Evolutionary conservation across 2,888 invertebrate species (phyloP).

Genomic region (Copidosoma aretas): DNA sequence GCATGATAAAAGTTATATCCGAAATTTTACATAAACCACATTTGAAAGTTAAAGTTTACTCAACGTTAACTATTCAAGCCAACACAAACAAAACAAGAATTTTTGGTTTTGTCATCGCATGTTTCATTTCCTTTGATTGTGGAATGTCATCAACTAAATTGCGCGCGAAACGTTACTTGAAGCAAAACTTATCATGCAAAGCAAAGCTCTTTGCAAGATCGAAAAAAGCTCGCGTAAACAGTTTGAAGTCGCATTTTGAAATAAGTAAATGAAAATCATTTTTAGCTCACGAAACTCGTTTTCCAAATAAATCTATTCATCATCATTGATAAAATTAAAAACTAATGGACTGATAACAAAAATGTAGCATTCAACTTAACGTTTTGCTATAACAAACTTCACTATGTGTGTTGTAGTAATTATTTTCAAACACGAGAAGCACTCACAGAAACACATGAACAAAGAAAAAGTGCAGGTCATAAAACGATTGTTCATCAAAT

Average conservation of each 20-base stretch:
- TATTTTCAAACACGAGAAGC: constrained; percentile 39
- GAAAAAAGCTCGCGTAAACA: constrained; percentile 34
- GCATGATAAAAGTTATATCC: constrained; percentile 32
- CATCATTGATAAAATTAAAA: constrained; percentile 27
- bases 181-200: constrained; percentile 23
- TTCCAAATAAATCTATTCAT: constrained; percentile 19
- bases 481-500: constrained; percentile 33
- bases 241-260: constrained; percentile 30
- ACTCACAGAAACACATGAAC: constrained; percentile 34
- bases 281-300: constrained; percentile 33
- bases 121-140: constrained; percentile 26
- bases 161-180: constrained; percentile 35
- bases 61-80: constrained; percentile 17
- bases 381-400: constrained; percentile 34
- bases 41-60: constrained; percentile 25
- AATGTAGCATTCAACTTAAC: constrained; percentile 33
- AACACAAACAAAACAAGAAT: constrained; percentile 3
- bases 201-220: constrained; percentile 7
- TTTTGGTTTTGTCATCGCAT: constrained; percentile 24
- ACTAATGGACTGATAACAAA: constrained; percentile 30
- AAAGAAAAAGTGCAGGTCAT: constrained; percentile 26
- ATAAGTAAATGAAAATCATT: constrained; percentile 31
- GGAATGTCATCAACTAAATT: constrained; percentile 38
- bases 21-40: constrained; percentile 27
- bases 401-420: constrained; percentile 35